Percentiles rank a stretch among this genome's conserved stretches.
Evolutionary conservation across 2,888 invertebrate genomes (phyloP).

Genomic region (Clivina fossor): DNA sequence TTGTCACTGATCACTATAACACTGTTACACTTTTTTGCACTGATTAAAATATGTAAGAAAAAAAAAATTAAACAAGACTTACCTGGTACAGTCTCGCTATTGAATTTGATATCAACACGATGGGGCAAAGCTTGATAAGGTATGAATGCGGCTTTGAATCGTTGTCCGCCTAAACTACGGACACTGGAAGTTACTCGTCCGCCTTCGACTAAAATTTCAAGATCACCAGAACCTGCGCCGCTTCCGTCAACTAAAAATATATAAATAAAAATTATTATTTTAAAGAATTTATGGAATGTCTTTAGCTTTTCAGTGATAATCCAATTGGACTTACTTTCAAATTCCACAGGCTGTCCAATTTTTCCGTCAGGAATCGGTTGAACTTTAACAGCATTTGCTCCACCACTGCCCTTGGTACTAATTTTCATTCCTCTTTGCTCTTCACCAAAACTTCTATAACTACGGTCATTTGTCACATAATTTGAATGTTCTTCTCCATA

Average conservation of each 20-base stretch:
- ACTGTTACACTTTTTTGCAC: no score
- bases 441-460: conserved; percentile 48
- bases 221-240: conserved; percentile 92
- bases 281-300: background rate
- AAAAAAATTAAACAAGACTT: conserved; percentile 51
- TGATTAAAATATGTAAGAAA: no score
- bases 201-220: conserved; percentile 94
- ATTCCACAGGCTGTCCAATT: conserved; percentile 90
- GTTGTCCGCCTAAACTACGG: conserved; percentile 83
- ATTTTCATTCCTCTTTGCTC: conserved; percentile 32
- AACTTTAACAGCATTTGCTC: conserved; percentile 83
- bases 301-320: background rate
- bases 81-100: conserved; percentile 89
- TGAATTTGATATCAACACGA: conserved; percentile 91
- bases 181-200: conserved; percentile 94
- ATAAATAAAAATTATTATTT: background rate
- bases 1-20: no score
- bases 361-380: conserved; percentile 84
- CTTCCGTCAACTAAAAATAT: conserved; percentile 90
- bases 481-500: conserved; percentile 47
- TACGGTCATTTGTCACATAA: conserved; percentile 44
- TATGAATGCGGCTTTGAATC: conserved; percentile 89
- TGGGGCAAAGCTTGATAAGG: conserved; percentile 85
- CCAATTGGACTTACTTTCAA: conserved; percentile 90
- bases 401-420: conserved; percentile 62